phyloP scores from a whole-genome alignment of 92 coral and sea anemone species.

The Montipora capitata region DNA sequence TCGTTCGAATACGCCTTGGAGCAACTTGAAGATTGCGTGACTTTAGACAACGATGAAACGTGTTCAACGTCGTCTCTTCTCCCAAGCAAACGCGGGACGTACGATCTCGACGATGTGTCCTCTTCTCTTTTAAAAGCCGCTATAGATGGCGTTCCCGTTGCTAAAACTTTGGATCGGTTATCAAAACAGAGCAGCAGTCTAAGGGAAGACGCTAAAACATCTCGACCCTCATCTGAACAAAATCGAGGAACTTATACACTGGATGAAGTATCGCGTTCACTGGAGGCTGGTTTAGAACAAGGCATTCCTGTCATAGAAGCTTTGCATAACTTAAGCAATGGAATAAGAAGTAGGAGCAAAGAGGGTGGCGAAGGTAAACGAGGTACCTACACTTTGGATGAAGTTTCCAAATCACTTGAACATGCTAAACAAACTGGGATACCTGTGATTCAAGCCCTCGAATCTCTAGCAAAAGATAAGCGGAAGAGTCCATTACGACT shows the following conservation, averaged over 20 bases:
- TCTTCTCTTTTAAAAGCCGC: conserved; percentile 65
- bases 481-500: conserved; percentile 21
- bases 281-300: conserved; percentile 72
- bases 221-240: background rate
- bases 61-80: background rate
- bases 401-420: conserved; percentile 88
- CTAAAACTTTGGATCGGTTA: conserved; percentile 68
- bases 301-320: conserved; percentile 83
- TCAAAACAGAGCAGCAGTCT: conserved; percentile 34
- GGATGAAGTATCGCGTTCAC: conserved; percentile 80
- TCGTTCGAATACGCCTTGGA: conserved; percentile 46
- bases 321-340: conserved; percentile 51
- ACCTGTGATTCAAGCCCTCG: conserved; percentile 86
- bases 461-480: conserved; percentile 70
- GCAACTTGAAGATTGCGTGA: conserved; percentile 39
- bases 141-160: conserved; percentile 74
- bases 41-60: conserved; percentile 5
- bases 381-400: conserved; percentile 91
- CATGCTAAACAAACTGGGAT: conserved; percentile 86
- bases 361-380: conserved; percentile 74
- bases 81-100: conserved; percentile 77
- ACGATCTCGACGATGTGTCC: conserved; percentile 86
- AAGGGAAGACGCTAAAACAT: conserved; percentile 8
- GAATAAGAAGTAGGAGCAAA: conserved; percentile 26
- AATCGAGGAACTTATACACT: conserved; percentile 81